phyloP scores from a whole-genome alignment of 2,113 vertebrate genomes.

The Elaphurus davidianus region DNA sequence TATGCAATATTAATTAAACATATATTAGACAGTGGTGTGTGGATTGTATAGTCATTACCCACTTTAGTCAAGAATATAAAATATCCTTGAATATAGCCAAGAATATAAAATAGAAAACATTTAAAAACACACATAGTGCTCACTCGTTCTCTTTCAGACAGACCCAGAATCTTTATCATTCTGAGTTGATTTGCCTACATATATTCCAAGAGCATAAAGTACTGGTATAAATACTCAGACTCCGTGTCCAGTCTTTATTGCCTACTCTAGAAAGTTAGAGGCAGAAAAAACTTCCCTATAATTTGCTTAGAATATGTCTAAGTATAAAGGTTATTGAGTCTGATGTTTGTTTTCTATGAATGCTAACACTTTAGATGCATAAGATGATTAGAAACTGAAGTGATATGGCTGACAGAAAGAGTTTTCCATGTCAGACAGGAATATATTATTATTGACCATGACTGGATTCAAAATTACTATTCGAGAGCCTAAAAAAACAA shows the following conservation, averaged over 20 bases:
- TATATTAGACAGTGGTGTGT: constrained; percentile 42
- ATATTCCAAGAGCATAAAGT: background rate
- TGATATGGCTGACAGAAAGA: background rate
- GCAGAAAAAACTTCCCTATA: background rate
- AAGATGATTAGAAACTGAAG: background rate
- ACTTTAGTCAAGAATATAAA: constrained; percentile 59
- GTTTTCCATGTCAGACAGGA: background rate
- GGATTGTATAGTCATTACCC: background rate
- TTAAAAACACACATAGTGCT: constrained; percentile 21
- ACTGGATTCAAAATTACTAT: background rate
- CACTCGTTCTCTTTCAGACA: background rate
- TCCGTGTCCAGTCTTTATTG: background rate
- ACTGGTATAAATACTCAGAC: background rate
- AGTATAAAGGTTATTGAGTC: background rate
- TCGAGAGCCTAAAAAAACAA: background rate
- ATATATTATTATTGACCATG: background rate
- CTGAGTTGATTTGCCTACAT: background rate
- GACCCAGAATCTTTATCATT: background rate
- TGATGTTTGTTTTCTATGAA: background rate
- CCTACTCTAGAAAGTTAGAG: background rate
- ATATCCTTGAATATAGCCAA: constrained; percentile 11
- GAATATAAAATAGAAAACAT: constrained; percentile 46
- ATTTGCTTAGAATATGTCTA: background rate
- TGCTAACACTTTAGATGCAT: background rate
- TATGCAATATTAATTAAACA: constrained; percentile 64